A percentile compares a stretch with the other conserved stretches of the same genome.
phyloP scores from a whole-genome alignment of 2,113 vertebrate genomes.

The Nipponia nippon region DNA sequence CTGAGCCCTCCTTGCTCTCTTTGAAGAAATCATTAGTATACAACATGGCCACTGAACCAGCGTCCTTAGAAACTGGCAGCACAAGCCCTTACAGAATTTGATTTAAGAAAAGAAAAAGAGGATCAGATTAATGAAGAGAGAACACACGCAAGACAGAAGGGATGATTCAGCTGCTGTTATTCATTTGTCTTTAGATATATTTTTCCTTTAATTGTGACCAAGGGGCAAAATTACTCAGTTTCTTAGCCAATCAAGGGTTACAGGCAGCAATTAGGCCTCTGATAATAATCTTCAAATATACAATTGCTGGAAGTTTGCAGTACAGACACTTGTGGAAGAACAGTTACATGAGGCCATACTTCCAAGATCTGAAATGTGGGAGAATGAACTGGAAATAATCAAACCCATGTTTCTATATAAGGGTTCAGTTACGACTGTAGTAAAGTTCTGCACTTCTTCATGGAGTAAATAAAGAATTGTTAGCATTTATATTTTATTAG shows the following conservation, averaged over 20 bases:
- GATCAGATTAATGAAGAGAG: not conserved
- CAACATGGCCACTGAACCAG: not conserved
- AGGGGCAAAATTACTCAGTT: not conserved
- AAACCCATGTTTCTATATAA: not conserved
- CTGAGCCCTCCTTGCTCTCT: not conserved
- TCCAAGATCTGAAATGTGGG: constrained; percentile 17
- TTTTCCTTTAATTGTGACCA: constrained; percentile 25
- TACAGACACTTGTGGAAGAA: not conserved
- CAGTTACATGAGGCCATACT: not conserved
- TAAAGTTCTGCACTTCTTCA: not conserved
- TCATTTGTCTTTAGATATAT: not conserved
- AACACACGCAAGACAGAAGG: not conserved
- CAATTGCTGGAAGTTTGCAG: not conserved
- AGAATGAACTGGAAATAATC: constrained; percentile 4
- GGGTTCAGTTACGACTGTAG: constrained; percentile 14
- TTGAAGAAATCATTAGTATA: not conserved
- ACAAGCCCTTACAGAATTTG: not conserved
- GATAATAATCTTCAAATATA: not conserved
- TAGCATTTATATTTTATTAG: constrained; percentile 55
- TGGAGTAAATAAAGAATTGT: constrained; percentile 29
- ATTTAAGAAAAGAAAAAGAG: not conserved
- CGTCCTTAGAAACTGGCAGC: not conserved
- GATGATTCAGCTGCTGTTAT: not conserved
- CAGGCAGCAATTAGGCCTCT: not conserved
- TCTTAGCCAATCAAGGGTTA: not conserved